Conservation (phyloP, 2,888 invertebrate genomes). For the Hirtodrosophila histrioides region DNA sequence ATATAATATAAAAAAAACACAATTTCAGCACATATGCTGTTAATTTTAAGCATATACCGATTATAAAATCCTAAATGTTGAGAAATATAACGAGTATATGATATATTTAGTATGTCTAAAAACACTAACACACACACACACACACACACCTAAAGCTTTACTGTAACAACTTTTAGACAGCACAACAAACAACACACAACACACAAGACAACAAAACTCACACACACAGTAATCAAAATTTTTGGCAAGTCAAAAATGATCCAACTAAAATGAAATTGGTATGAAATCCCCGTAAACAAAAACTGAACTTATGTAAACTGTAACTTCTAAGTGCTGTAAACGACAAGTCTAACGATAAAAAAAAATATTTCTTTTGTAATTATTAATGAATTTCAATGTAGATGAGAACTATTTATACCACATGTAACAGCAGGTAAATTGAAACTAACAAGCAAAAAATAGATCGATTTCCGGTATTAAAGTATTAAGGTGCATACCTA, state of each 20-base stretch:
- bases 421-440: constrained; percentile 23
- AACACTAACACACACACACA: constrained; percentile 5
- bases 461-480: constrained; percentile 23
- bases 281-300: constrained; percentile 20
- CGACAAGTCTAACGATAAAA: constrained; percentile 47
- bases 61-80: constrained; percentile 50
- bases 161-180: constrained; percentile 21
- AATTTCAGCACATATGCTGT: constrained; percentile 46
- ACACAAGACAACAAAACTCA: constrained; percentile 15
- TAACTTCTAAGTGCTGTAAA: constrained; percentile 74
- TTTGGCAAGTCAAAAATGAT: constrained; percentile 16
- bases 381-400: constrained; percentile 32
- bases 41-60: constrained; percentile 34
- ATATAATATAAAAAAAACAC: constrained; percentile 12
- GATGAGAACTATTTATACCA: constrained; percentile 33
- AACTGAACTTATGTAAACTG: constrained; percentile 66
- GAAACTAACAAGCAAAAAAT: constrained; percentile 9
- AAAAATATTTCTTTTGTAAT: constrained; percentile 45
- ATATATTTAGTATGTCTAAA: constrained; percentile 33
- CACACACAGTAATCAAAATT: constrained; percentile 41
- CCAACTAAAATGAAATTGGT: constrained; percentile 15
- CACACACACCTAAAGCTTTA: constrained; percentile 56
- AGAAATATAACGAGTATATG: constrained; percentile 31
- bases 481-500: constrained; percentile 20
- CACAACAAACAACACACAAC: constrained; percentile 33